Percentiles rank a stretch among this genome's conserved stretches.
Evolutionary conservation across 2,888 invertebrate genomes (phyloP).

Genomic region (Plagiodera versicolora): DNA sequence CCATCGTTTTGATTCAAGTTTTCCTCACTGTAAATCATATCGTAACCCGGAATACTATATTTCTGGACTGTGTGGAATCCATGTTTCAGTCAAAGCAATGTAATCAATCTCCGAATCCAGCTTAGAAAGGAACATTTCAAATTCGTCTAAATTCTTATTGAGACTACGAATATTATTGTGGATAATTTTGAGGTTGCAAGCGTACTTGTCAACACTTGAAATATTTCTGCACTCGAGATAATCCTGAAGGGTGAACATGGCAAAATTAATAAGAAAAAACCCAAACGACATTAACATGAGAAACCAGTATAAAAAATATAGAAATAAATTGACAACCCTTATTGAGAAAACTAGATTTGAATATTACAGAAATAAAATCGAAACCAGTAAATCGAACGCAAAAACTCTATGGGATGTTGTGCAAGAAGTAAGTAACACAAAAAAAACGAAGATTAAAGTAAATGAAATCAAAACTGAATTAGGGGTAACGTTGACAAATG

Average conservation of each 20-base stretch:
- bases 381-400: too few species aligned
- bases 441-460: too few species aligned
- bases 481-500: too few species aligned
- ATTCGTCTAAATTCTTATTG: background rate
- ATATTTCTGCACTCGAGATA: slow-evolving; percentile 5
- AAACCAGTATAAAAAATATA: too few species aligned
- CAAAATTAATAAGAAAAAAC: too few species aligned
- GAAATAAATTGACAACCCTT: too few species aligned
- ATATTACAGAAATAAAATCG: too few species aligned
- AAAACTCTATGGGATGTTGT: too few species aligned
- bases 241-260: background rate
- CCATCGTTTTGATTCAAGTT: slow-evolving; percentile 1
- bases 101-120: background rate
- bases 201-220: background rate
- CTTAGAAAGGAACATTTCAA: background rate
- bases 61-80: background rate
- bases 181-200: background rate
- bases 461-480: too few species aligned
- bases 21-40: background rate
- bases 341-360: too few species aligned
- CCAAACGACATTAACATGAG: too few species aligned
- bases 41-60: background rate
- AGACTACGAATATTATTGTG: background rate
- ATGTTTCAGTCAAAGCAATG: background rate
- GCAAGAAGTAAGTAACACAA: too few species aligned